Percentiles rank a stretch among this genome's conserved stretches.
phyloP scores from a whole-genome alignment of 2,888 invertebrate genomes.

The Synergus itoensis region DNA sequence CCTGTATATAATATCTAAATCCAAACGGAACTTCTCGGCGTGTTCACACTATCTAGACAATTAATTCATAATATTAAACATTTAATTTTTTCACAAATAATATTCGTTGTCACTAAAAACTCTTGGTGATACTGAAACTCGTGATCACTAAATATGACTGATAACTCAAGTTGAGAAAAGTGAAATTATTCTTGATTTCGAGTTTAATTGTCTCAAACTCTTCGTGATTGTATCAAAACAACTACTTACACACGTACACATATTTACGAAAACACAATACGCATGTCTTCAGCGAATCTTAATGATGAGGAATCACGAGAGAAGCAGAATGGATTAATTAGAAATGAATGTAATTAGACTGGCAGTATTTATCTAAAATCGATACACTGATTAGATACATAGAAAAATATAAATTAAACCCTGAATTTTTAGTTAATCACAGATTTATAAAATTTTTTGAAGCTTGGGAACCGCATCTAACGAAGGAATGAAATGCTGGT shows the following conservation, averaged over 20 bases:
- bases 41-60: not conserved
- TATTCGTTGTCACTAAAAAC: not conserved
- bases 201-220: constrained; percentile 1
- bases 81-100: not conserved
- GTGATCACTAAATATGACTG: not conserved
- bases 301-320: not conserved
- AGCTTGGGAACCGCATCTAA: not conserved
- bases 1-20: not conserved
- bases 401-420: no score
- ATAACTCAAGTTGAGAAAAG: not conserved
- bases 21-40: not conserved
- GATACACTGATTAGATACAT: not conserved
- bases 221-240: constrained; percentile 14
- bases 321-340: not conserved
- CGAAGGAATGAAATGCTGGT: not conserved
- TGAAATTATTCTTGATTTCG: not conserved
- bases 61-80: not conserved
- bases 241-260: constrained; percentile 4
- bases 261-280: not conserved
- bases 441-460: not conserved
- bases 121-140: not conserved
- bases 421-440: no score
- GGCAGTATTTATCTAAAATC: no score
- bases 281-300: not conserved
- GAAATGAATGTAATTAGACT: no score